Evolutionary conservation across 2,888 invertebrate genomes (phyloP), one percentile per base, ranked within the genome.

Genomic region (Lomographa bimaculata): DNA sequence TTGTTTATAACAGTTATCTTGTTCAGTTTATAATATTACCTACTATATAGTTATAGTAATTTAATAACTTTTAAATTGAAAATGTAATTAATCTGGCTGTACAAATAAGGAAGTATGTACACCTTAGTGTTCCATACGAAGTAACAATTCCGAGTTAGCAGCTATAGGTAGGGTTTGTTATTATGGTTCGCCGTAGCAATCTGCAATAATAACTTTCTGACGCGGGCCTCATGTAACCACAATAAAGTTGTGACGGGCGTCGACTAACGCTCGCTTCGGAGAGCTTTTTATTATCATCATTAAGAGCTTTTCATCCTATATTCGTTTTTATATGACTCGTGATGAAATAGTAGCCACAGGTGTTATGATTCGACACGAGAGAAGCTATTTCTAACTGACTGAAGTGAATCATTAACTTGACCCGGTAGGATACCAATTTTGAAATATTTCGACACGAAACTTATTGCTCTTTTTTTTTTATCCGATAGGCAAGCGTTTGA

Each of bases 211-310:
- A 46, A 49, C 19, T 37, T 42, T 52, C 58, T 55, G 60, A 60
- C 57, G 57, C 46, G 40, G 34, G 41, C 25, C 47, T 42, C 33
- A 30, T 56, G 46, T 35, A 53, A 55, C 57, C 60, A 58, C 58
- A 57, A 44, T 53, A 57, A 56, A 60, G 45, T 55, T 43, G 49
- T 60, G 64, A 63, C 57, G 61, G 4, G 3, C 52, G 57, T 47
- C 37, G 39, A 19, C 37, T 7, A 21, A 21, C 40, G 39, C 41
- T 50, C 42, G 36, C 42, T 40, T 28, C 28, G 35, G 43, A 56
- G 29, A 53, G 50, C 51, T 55, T 61, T 60, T 61, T 61, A 61
- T 57, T 50, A 47, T 49, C 38, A 45, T 54, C 50, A 53, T 54
- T 52, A 50, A 40, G 20, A 35, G 29, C 54, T 38, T 51, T 42